Base-by-base conservation (phyloP, 2,888 invertebrate species). In the Dorcus hopei region DNA sequence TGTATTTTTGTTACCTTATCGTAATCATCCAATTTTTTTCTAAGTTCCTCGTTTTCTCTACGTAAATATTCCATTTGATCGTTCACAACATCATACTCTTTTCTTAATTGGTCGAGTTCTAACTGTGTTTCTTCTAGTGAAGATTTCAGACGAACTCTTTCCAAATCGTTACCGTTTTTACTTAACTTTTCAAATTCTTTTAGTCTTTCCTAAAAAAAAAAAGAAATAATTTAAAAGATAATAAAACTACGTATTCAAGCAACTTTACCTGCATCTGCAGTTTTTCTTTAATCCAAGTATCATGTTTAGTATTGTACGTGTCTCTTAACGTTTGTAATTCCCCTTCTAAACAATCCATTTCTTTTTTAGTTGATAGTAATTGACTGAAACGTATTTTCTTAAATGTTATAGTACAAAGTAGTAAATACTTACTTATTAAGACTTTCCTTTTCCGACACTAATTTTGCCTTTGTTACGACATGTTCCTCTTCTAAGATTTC, bases 401-500 rank as follows among this genome's bases (percentile, higher is more conserved):
- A 59, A 16, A 54, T 23, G 11, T 38, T 26, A 26, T 16, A n/a
- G 9, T 9, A 7, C 7, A 49, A 26, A 26, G n/a, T 19, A 49
- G 2, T n/a, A 26, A 11, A 19, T 54, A 61, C 72, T 71, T 78
- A 89, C 89, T 83, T 84, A 76, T 89, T 88, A 9, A 92, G 80
- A 68, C 87, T 85, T 78, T 93, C 90, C 72, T 91, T 94, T 74
- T 94, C 91, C 56, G 87, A 88, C 3, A 90, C 89, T 3, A 93
- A 79, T 73, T 91, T 87, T 6, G 91, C 89, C 78, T 92, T 93
- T 61, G 89, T 89, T 0, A 91, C 85, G 0, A 93, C 90, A 66
- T 91, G 91, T 71, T 93, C 93, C 74, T 93, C 93, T 73, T 91
- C 90, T 40, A 95, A 77, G 61, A 89, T 83, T 75, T 93, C 93